Evolutionary conservation across 2,797 vertebrate species (phyloP), one percentile per base, ranked within the genome.

Genomic region (Neosilurus mollespiculum): DNA sequence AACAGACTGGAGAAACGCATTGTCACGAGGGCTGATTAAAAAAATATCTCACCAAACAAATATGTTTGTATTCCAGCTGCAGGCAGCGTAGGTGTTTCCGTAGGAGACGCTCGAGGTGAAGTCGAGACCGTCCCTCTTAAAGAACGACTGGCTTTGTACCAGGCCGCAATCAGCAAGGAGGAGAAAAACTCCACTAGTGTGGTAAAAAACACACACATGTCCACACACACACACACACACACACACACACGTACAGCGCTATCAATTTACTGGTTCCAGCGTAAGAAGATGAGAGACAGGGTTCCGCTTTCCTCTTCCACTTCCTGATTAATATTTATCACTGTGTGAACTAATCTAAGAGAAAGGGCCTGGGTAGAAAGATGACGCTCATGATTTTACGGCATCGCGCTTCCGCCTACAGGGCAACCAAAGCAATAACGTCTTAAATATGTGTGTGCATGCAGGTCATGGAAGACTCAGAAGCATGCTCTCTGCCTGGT

Each of bases 131-230:
- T 96, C 83, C 95, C 97, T 3, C 90, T 98, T 86, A 97, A 96
- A 89, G 96, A 99, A 87, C 93, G 97, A 49, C 92, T 98, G 95
- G 97, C 95, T 0, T 93, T 95, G 92, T 98, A 99, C 87, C 96
- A 98, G 90, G 94, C 93, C 53, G 97, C 98, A 11, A 91, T 95
- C 85, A 96, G 94, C 64, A 94, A 92, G 90, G 94, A 90, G 66
- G 94, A 96, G 56, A 88, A 90, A 86, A 91, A 82, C 82, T 81
- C 90, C 69, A 91, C 93, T 34, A 86, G 89, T 51, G 90, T 85
- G 92, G 93, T 94, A 92, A 91, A 92, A 78, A 37, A 53, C 43
- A 90, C 71, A 82, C 90, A 9, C 70, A 72, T 43, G n/a, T 22
- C 51, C n/a, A 53, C 70, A 51, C 69, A 71, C 43, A 71, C 69